Evolutionary conservation across 2,113 vertebrate genomes (phyloP), one percentile per base, ranked within the genome.

Genomic region (Agelaius tricolor): DNA sequence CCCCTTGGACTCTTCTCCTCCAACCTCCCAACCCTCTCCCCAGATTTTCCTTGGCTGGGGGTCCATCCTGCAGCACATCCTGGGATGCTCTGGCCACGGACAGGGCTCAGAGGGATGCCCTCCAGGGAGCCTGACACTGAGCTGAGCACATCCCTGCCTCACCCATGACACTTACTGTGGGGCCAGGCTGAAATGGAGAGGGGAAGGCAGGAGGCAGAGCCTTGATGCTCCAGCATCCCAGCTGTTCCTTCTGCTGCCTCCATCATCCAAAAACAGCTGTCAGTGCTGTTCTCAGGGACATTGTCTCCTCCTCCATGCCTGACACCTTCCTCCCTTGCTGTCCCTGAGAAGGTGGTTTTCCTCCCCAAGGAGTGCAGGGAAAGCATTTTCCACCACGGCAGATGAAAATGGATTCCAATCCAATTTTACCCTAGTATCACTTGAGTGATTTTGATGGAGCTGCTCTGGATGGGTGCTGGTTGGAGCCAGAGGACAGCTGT

Each of bases 401-500:
- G 86, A 94, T 80, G 92, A 93, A 95, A 96, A 94, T 90, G 86
- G 95, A 94, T 92, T 96, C 63, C 95, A 94, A 92, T 96, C 86
- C 96, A 95, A 95, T 95, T 95, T 97, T 93, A 88, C 88, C 90
- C 63, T 62, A 23, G 96, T 63, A 69, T 92, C 90, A 95, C 94
- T 97, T 63, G 92, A 93, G 95, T 95, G 95, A 49, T 94, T 95
- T 93, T 96, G 96, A 94, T 96, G 95, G 96, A 95, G 88, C 94
- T 5, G 67, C 96, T 90, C 54, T 89, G 88, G 95, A 73, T 90
- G 94, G 90, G 75, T 94, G 90, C 94, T 2, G 90, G 94, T 95
- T 90, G 75, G 95, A 96, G 94, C 90, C 92, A 90, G 92, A 88
- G 95, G 96, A 96, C 96, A 96, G 96, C 96, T 97, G 96, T 90